Evolutionary conservation across 2,888 invertebrate species (phyloP).

Genomic region (Agriopis aurantiaria): DNA sequence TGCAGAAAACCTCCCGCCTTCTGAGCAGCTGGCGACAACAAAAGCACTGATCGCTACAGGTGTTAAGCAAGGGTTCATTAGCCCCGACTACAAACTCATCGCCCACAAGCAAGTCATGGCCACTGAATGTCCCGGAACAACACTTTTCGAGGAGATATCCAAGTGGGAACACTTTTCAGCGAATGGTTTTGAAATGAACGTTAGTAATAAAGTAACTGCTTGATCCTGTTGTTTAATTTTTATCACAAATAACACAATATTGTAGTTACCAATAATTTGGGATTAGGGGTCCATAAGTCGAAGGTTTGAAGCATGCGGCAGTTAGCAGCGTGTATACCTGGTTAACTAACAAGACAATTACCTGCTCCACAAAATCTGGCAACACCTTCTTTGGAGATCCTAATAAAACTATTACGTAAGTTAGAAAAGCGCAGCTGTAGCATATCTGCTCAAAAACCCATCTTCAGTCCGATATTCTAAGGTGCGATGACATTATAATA

Average conservation of each 20-base stretch:
- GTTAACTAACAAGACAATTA: too few relatives aligned
- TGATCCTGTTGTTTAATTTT: neutral
- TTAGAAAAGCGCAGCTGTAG: too few relatives aligned
- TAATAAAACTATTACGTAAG: too few relatives aligned
- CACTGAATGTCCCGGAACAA: constrained; percentile 90
- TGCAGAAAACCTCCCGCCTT: constrained; percentile 86
- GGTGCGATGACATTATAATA: too few relatives aligned
- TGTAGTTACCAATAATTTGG: too few relatives aligned
- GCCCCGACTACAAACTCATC: constrained; percentile 86
- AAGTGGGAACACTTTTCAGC: constrained; percentile 86
- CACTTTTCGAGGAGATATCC: constrained; percentile 86
- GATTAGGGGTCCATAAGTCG: too few relatives aligned
- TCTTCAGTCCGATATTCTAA: too few relatives aligned
- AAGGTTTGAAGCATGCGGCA: too few relatives aligned
- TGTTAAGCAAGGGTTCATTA: constrained; percentile 84
- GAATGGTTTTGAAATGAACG: constrained; percentile 30
- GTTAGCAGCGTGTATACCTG: too few relatives aligned
- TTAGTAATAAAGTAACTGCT: constrained; percentile 3
- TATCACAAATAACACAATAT: neutral
- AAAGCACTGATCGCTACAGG: constrained; percentile 87
- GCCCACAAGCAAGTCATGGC: constrained; percentile 84
- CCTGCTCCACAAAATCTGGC: too few relatives aligned
- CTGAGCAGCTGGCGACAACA: constrained; percentile 83
- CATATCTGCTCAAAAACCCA: too few relatives aligned
- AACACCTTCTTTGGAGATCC: too few relatives aligned